Base-by-base conservation (phyloP, 2,797 vertebrate species). In the Scomberomorus guttatus region DNA sequence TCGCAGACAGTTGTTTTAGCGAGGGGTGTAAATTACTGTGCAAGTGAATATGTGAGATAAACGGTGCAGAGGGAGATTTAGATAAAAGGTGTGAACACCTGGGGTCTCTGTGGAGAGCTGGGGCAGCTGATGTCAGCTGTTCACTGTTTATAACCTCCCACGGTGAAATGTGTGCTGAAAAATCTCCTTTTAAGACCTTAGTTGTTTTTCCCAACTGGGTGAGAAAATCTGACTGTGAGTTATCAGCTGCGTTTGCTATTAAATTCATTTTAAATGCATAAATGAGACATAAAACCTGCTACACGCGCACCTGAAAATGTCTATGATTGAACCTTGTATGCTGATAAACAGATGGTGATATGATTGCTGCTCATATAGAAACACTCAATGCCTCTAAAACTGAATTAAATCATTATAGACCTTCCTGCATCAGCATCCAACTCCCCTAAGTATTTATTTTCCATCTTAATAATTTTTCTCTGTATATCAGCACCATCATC, bases 41-140 rank as follows among this genome's bases (percentile, higher is more conserved):
- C 62, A 32, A 13, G 57, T 71, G 55, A 77, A 56, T 77, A 14
- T 77, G 72, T 74, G 63, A 76, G 68, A 71, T 67, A 81, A 85
- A 82, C 10, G 68, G 50, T 62, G 51, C 32, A n/a, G 59, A 57
- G 64, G 72, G 57, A 63, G 22, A 61, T 73, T 61, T 22, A 79
- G 58, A 83, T 81, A 74, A 87, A 85, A 60, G 51, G 58, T 75
- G 52, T 71, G 64, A 81, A 79, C 75, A 82, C 74, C 75, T 79
- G 50, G 42, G 60, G 68, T 86, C 51, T 74, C 52, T 9, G 56
- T 79, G 62, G 77, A 68, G 56, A 65, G 24, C 32, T 2, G 6
- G 54, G 54, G 24, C 46, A 68, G 63, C 51, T 69, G 65, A 73
- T 65, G 62, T 82, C 72, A 80, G 57, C 59, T 32, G 65, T 27